These are phyloP conservation scores for Drosophila parabipectinata DNA, from an alignment of 1,140 invertebrate species.

Conservation along the genomic window DNA sequence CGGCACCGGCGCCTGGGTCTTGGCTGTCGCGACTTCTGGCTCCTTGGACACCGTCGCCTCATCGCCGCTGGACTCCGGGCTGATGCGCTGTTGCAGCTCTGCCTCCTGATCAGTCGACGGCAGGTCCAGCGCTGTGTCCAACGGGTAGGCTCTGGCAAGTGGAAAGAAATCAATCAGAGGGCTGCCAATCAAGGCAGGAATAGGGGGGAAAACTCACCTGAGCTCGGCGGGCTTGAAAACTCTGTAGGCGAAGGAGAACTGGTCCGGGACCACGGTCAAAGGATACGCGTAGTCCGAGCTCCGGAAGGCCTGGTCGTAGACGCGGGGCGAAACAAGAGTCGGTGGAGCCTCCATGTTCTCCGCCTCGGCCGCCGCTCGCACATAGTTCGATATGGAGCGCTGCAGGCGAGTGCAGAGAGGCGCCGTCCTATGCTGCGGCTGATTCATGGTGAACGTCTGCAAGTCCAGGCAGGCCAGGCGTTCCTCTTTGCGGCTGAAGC, in stretches of 20 bases:
- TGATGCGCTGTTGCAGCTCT: conserved; percentile 50
- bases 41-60: conserved; percentile 3
- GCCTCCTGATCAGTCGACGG: conserved; percentile 85
- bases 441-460: conserved; percentile 80
- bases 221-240: conserved; percentile 87
- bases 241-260: conserved; percentile 94
- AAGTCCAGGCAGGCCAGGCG: conserved; percentile 74
- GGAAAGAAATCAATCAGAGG: not conserved
- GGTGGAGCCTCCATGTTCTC: conserved; percentile 67
- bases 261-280: conserved; percentile 95
- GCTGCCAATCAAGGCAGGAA: no score
- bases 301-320: conserved; percentile 44
- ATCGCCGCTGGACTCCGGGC: conserved; percentile 5
- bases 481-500: conserved; percentile 75
- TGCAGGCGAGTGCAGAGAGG: conserved; percentile 53
- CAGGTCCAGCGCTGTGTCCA: conserved; percentile 95
- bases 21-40: not conserved
- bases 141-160: conserved; percentile 88
- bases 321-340: conserved; percentile 41
- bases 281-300: conserved; percentile 88
- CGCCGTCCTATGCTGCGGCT: conserved; percentile 55
- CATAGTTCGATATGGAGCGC: conserved; percentile 48
- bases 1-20: not conserved
- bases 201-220: conserved; percentile 84
- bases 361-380: conserved; percentile 55